phyloP scores from a whole-genome alignment of 2,888 invertebrate species.

The Yponomeuta evonymella region DNA sequence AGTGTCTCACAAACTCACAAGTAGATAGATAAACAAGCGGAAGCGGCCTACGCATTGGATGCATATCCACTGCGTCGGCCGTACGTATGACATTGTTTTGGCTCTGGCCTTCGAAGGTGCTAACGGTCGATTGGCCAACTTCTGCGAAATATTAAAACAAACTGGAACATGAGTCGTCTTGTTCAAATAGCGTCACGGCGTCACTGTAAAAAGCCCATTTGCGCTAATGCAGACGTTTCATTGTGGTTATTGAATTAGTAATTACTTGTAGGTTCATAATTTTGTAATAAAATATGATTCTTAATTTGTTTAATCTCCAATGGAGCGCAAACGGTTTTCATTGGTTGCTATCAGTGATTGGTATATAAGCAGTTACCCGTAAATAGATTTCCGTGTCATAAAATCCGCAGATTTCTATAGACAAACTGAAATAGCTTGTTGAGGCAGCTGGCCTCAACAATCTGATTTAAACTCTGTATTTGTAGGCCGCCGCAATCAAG shows the following conservation, averaged over 20 bases:
- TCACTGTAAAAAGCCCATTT: neutral
- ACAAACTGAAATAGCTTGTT: neutral
- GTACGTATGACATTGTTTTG: slow-evolving; percentile 15
- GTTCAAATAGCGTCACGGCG: neutral
- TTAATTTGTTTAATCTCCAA: neutral
- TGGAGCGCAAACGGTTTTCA: neutral
- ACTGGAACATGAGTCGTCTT: neutral
- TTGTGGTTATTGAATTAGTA: no score
- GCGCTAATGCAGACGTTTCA: no score
- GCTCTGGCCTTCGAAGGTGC: neutral
- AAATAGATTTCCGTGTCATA: neutral
- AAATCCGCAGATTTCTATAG: neutral
- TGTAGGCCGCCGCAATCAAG: slow-evolving; percentile 2
- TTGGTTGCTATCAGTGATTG: neutral
- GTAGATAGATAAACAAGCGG: slow-evolving; percentile 27
- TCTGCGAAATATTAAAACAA: neutral
- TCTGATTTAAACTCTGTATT: neutral
- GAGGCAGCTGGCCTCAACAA: neutral
- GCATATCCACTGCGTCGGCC: slow-evolving; percentile 23
- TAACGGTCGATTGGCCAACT: neutral
- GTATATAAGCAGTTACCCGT: neutral
- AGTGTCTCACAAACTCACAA: slow-evolving; percentile 25
- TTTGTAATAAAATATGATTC: no score
- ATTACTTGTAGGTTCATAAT: no score
- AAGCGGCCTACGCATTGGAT: slow-evolving; percentile 44